These are phyloP conservation scores for Monomorium pharaonis DNA, from an alignment of 1,140 invertebrate species.

Conservation along the genomic window DNA sequence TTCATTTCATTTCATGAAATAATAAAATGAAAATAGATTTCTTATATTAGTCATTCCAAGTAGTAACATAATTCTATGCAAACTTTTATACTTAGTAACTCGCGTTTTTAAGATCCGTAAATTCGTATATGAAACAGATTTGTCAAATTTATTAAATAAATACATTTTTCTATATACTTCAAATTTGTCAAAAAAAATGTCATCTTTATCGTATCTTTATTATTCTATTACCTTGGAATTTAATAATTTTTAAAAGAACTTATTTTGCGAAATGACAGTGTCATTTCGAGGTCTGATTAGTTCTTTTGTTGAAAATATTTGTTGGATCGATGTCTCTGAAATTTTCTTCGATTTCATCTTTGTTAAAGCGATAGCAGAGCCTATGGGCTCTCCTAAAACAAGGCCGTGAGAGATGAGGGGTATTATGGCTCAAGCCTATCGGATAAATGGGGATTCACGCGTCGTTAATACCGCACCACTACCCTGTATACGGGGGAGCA, in stretches of 20 bases:
- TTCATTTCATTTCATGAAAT: neutral
- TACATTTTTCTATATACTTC: neutral
- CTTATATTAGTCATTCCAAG: too few relatives aligned
- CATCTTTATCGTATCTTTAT: neutral
- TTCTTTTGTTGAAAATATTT: neutral
- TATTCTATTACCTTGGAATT: neutral
- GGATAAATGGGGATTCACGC: slow-evolving; percentile 71
- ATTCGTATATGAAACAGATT: neutral
- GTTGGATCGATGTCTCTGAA: slow-evolving; percentile 16
- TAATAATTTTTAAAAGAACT: neutral
- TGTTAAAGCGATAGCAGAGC: slow-evolving; percentile 28
- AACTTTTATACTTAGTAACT: neutral
- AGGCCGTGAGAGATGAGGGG: slow-evolving; percentile 49
- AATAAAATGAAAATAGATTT: neutral
- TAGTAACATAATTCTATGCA: neutral
- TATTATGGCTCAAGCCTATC: slow-evolving; percentile 65
- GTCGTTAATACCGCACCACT: slow-evolving; percentile 64
- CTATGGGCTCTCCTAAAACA: slow-evolving; percentile 35
- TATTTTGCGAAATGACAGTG: neutral
- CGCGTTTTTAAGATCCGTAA: neutral
- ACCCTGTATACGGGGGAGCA: slow-evolving; percentile 43
- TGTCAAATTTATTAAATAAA: neutral
- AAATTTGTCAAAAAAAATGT: neutral
- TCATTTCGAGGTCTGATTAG: neutral
- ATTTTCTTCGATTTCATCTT: slow-evolving; percentile 31